phyloP scores from a whole-genome alignment of 2,113 vertebrate species.

The Zootoca vivipara region DNA sequence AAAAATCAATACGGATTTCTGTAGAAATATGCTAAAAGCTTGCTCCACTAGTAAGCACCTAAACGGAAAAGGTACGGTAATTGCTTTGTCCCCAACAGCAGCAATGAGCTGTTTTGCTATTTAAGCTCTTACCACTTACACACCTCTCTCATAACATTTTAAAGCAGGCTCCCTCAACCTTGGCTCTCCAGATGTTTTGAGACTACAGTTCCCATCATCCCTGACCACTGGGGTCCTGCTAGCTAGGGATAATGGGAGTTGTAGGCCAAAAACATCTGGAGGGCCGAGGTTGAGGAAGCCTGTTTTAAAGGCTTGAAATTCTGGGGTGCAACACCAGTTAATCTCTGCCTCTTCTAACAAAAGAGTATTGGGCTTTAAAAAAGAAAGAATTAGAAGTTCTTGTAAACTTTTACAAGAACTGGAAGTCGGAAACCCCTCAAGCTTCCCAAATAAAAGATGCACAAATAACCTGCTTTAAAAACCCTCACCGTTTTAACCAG shows the following conservation, averaged over 20 bases:
- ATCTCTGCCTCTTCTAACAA: background rate
- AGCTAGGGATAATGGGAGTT: too few species aligned
- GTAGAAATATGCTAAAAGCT: background rate
- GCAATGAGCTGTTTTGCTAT: background rate
- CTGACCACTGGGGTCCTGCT: too few species aligned
- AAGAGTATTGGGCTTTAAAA: too few species aligned
- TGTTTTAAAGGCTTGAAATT: background rate
- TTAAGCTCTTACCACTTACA: background rate
- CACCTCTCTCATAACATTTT: accelerated
- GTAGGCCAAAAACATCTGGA: too few species aligned
- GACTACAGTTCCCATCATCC: too few species aligned
- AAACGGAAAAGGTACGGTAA: background rate
- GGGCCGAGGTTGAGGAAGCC: too few species aligned
- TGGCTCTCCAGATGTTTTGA: too few species aligned
- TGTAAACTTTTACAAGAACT: accelerated
- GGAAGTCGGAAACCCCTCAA: accelerated
- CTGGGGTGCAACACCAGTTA: accelerated
- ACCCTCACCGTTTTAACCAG: background rate
- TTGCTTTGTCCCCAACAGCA: background rate
- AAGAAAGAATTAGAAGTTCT: background rate
- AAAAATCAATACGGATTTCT: background rate
- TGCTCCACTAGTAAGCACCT: background rate
- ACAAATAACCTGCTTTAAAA: accelerated
- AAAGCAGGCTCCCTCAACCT: too few species aligned
- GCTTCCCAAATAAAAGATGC: background rate